Evolutionary conservation across 2,888 invertebrate species (phyloP), one percentile per base, ranked within the genome.

Genomic region (Sarcophaga variegata): DNA sequence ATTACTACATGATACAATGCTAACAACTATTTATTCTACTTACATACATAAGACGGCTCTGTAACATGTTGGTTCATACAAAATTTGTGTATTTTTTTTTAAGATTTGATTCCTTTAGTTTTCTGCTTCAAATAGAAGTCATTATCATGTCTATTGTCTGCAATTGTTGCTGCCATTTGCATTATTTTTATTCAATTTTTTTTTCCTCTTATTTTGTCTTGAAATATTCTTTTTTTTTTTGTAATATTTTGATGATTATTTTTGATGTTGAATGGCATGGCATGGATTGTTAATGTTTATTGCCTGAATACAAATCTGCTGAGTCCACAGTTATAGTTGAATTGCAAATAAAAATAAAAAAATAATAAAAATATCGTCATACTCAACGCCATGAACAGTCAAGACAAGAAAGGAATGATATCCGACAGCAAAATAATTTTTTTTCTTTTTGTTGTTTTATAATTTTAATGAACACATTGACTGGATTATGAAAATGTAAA

Each of bases 81-180:
- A 14, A 54, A 4, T 17, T 3, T 54, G 0, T 17, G 0, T 54
- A 14, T 17, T 17, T 17, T 14, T 14, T 54, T 12, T 54, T 14
- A 27, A n/a, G 45, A 37, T 37, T n/a, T 1, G 5, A 76, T 72
- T 72, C 83, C 37, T 78, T 78, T 60, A 69, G 54, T 4, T 5
- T 22, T 49, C 81, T 80, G 80, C 11, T 27, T 27, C 27, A 71
- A 49, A 60, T 59, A 59, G 76, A 49, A 63, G 62, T 76, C 67
- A 77, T 86, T 77, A 72, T 76, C 47, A 77, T 69, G 72, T 69
- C 86, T 81, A 69, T 83, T 86, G 86, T 86, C 67, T 77, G 86
- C 72, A 84, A 66, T 79, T 79, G 72, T 67, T 83, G 83, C 80
- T 76, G 84, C 49, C 80, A 83, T 72, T 83, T 69, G 74, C 83